Conservation (phyloP, 2,888 invertebrate genomes). For the Lasius platythorax region DNA sequence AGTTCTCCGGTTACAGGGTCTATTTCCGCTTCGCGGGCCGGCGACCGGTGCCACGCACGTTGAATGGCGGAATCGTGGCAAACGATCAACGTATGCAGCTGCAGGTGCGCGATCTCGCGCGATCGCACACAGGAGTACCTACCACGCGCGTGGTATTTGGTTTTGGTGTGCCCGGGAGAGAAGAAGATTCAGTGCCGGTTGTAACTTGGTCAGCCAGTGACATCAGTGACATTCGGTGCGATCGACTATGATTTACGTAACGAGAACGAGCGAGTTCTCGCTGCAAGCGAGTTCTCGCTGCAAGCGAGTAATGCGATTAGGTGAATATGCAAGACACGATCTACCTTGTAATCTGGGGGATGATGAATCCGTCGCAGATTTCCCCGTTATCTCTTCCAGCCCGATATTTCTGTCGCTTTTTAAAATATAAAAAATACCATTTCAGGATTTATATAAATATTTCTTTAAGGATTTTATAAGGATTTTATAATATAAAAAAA, state of each 20-base stretch:
- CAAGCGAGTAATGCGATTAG: slow-evolving; percentile 18
- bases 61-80: slow-evolving; percentile 28
- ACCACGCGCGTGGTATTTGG: not conserved
- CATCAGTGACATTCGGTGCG: slow-evolving; percentile 61
- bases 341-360: not conserved
- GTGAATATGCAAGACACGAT: slow-evolving; percentile 37
- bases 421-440: not conserved
- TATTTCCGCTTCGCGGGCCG: slow-evolving; percentile 77
- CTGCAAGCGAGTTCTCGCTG: slow-evolving; percentile 6
- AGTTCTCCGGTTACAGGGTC: slow-evolving; percentile 83
- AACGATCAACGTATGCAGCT: slow-evolving; percentile 12
- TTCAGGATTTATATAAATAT: not conserved
- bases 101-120: slow-evolving; percentile 42
- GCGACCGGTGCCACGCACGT: slow-evolving; percentile 55
- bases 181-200: slow-evolving; percentile 31
- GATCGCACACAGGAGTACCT: slow-evolving; percentile 6
- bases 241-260: slow-evolving; percentile 34
- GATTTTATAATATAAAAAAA: not conserved
- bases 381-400: not conserved
- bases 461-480: no score
- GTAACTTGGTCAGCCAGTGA: slow-evolving; percentile 53
- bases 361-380: not conserved
- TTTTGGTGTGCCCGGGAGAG: slow-evolving; percentile 16
- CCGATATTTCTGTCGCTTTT: not conserved
- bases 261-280: slow-evolving; percentile 17